Percentiles rank a stretch among this genome's conserved stretches.
phyloP scores from a whole-genome alignment of 1,140 invertebrate species.

The Achroia grisella region DNA sequence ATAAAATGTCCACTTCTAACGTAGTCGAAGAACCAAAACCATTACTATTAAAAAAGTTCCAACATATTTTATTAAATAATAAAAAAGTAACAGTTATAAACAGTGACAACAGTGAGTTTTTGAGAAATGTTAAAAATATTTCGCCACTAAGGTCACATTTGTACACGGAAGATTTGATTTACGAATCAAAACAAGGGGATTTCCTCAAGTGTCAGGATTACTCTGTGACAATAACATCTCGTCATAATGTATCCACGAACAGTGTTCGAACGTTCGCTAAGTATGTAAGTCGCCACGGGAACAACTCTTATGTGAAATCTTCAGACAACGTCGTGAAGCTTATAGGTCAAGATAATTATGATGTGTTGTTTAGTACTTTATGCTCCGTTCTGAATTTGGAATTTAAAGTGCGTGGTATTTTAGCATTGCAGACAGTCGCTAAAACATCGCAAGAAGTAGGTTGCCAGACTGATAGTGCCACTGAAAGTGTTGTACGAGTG shows the following conservation, averaged over 20 bases:
- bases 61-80: not conserved
- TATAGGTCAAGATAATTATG: conserved; percentile 50
- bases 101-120: not conserved
- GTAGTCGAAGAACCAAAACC: no score
- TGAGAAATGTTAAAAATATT: not conserved
- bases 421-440: conserved; percentile 29
- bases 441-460: not conserved
- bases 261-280: conserved; percentile 31
- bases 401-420: conserved; percentile 35
- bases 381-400: conserved; percentile 42
- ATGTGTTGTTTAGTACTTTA: conserved; percentile 33
- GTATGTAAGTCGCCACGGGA: conserved; percentile 22
- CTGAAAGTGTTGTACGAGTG: not conserved
- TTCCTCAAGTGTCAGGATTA: conserved; percentile 13
- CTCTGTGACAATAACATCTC: not conserved
- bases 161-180: conserved; percentile 42
- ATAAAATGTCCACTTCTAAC: not conserved
- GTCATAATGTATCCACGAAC: conserved; percentile 21
- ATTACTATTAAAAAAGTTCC: not conserved
- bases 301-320: conserved; percentile 13
- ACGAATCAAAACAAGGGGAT: conserved; percentile 28
- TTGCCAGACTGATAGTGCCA: conserved; percentile 7
- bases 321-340: conserved; percentile 35
- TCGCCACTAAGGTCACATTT: not conserved
- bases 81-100: not conserved